Conservation (phyloP, 2,888 invertebrate species). For the Andricus quercusramuli region DNA sequence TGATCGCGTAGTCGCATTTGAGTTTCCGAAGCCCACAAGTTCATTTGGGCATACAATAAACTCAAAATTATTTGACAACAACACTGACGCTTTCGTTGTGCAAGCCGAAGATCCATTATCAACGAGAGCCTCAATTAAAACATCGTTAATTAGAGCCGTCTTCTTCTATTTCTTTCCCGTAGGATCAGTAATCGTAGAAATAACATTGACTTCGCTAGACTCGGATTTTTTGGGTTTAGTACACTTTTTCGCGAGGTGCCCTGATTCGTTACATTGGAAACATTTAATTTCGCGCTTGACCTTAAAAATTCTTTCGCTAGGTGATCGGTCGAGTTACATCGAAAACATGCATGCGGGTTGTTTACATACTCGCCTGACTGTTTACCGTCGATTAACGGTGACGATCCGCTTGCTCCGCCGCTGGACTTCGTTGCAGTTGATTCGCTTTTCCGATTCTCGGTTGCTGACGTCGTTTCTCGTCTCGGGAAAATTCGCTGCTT, state of each 20-base stretch:
- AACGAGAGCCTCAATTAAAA: background rate
- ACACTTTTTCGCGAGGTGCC: background rate
- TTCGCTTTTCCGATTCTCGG: no score
- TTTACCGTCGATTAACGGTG: no score
- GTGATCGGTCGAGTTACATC: no score
- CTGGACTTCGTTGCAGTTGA: no score
- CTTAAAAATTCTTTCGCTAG: no score
- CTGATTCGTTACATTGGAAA: background rate
- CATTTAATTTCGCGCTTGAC: background rate
- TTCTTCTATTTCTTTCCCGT: background rate
- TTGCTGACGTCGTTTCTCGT: no score
- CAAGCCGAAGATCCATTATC: background rate
- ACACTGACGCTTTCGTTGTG: background rate
- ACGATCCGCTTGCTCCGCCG: no score
- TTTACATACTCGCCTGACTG: no score
- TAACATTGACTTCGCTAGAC: background rate
- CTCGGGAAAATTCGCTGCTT: no score
- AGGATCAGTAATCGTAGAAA: background rate
- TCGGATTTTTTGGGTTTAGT: background rate
- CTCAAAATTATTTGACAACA: background rate
- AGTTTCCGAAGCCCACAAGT: background rate
- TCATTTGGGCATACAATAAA: background rate
- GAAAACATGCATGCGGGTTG: no score
- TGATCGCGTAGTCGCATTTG: background rate
- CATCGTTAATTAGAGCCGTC: background rate